phyloP scores from a whole-genome alignment of 2,797 vertebrate genomes.

The Chrysolophus pictus region DNA sequence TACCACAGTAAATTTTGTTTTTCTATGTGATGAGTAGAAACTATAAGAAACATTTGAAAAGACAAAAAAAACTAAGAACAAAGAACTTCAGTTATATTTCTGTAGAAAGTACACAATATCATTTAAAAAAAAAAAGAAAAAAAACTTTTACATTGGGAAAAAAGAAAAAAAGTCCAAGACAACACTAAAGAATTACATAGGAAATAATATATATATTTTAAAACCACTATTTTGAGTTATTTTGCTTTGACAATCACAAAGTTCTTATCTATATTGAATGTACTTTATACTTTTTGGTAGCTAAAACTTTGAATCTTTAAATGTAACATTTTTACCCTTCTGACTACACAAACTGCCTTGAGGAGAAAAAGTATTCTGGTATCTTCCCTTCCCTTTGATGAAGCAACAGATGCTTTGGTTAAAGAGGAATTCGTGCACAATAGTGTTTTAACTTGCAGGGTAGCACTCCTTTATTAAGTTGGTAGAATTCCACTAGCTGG shows the following conservation, averaged over 20 bases:
- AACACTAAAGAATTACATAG: slow-evolving; percentile 72
- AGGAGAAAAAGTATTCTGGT: neutral
- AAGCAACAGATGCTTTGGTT: slow-evolving; percentile 71
- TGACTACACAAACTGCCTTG: slow-evolving; percentile 21
- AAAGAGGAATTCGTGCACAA: slow-evolving; percentile 89
- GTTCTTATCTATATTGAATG: slow-evolving; percentile 53
- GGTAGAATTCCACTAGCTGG: slow-evolving; percentile 98
- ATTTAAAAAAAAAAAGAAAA: neutral
- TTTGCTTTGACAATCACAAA: slow-evolving; percentile 70
- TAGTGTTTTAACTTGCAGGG: slow-evolving; percentile 97
- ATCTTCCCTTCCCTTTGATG: slow-evolving; percentile 47
- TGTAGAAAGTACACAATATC: slow-evolving; percentile 24
- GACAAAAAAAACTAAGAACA: slow-evolving; percentile 27
- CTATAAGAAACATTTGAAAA: slow-evolving; percentile 43
- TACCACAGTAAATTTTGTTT: slow-evolving; percentile 27
- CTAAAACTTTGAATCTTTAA: slow-evolving; percentile 67
- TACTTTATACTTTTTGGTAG: slow-evolving; percentile 31
- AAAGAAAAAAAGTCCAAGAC: neutral
- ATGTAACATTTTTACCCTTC: neutral
- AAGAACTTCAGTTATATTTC: slow-evolving; percentile 19
- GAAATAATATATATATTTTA: slow-evolving; percentile 55
- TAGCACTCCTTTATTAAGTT: slow-evolving; percentile 93
- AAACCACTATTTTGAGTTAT: slow-evolving; percentile 67
- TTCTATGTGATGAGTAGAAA: slow-evolving; percentile 30
- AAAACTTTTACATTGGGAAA: slow-evolving; percentile 38